Base-by-base conservation (phyloP, 2,797 vertebrate genomes). In the Zenarchopterus dispar region DNA sequence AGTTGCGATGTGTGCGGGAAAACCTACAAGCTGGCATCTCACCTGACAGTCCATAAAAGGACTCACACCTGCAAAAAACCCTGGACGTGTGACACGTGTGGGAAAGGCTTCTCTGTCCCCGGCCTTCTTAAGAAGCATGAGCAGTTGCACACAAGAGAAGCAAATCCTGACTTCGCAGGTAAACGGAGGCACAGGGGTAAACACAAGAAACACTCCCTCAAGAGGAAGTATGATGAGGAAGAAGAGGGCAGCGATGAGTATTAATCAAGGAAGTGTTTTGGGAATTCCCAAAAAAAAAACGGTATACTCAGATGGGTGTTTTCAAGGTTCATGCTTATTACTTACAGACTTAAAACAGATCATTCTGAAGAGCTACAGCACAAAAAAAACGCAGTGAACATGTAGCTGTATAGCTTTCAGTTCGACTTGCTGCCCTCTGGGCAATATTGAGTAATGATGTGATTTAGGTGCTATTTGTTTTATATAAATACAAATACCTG, bases 1-100 rank as follows among this genome's bases (percentile, higher is more conserved):
- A 84, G 86, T 70, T 93, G 93, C 23, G 84, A 87, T 2, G 81
- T 88, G 54, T 93, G 93, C n/a, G 88, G 89, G 6, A 92, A 92
- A 69, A 91, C 88, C 24, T 93, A 93, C 80, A 90, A 91, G 57
- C 62, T 93, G 59, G 84, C 88, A 0, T 91, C 91, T 5, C 91
- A 92, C 1, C 80, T 93, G 45, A 91, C 89, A 3, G 90, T 90
- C 65, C 92, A 93, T 81, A 91, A 89, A 54, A 68, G 88, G 67
- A 91, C 88, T 16, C 92, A 93, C 23, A 87, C 86, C 0, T 88
- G 89, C 65, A 89, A 89, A 76, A 91, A 91, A 22, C 90, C 91
- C 23, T 92, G 90, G 88, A 84, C 79, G 0, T 93, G 91, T 1
- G 89, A 82, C 2, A 86, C 87, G 0, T 92, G 91, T 10, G 91